These are phyloP conservation scores for Enteromius paludinosus DNA, from an alignment of 2,797 vertebrate species.

Conservation along the genomic window DNA sequence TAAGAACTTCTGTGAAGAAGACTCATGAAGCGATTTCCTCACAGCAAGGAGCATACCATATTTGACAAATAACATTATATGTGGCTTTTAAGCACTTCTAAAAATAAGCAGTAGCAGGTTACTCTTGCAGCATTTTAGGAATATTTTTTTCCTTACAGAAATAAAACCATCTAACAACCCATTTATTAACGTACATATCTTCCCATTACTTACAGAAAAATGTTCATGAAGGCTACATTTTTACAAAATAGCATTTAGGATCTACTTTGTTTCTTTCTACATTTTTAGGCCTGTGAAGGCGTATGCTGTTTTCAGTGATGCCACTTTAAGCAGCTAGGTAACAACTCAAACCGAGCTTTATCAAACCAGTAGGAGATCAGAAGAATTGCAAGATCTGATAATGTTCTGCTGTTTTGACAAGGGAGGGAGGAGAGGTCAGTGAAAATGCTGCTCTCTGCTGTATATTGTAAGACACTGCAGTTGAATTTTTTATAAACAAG, in stretches of 20 bases:
- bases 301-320: neutral
- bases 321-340: neutral
- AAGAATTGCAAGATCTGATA: neutral
- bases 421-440: slow-evolving; percentile 30
- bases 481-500: neutral
- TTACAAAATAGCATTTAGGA: neutral
- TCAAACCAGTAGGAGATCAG: slow-evolving; percentile 1
- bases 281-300: neutral
- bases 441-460: slow-evolving; percentile 61
- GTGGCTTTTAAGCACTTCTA: neutral
- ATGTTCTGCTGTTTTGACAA: slow-evolving; percentile 4
- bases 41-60: neutral
- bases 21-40: neutral
- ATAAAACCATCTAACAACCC: neutral
- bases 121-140: neutral
- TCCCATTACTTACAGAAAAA: neutral
- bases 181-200: neutral
- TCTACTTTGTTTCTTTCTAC: neutral
- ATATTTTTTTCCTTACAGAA: neutral
- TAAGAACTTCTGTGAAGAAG: neutral
- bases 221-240: neutral
- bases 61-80: slow-evolving; percentile 15
- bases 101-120: slow-evolving; percentile 4
- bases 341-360: neutral
- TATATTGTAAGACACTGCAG: slow-evolving; percentile 42